phyloP scores from a whole-genome alignment of 2,888 invertebrate genomes.

The Allygus modestus region DNA sequence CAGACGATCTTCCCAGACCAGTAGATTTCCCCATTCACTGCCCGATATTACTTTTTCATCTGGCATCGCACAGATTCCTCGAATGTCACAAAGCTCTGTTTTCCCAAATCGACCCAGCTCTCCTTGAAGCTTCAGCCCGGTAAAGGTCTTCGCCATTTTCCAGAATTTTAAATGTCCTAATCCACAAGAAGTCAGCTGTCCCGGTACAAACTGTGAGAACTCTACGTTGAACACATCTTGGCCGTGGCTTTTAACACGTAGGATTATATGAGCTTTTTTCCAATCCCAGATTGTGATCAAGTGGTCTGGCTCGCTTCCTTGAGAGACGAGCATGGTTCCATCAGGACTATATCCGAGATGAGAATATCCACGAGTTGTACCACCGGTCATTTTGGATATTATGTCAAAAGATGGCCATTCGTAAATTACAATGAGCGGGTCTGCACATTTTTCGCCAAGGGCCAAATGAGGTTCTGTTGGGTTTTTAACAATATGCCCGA shows the following conservation, averaged over 20 bases:
- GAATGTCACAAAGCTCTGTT: conserved; percentile 93
- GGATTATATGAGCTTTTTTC: conserved; percentile 84
- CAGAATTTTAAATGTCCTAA: conserved; percentile 92
- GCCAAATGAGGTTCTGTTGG: conserved; percentile 83
- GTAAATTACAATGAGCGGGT: conserved; percentile 89
- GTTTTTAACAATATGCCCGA: conserved; percentile 87
- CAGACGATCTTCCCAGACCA: conserved; percentile 93
- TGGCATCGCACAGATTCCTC: conserved; percentile 90
- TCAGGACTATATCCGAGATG: conserved; percentile 87
- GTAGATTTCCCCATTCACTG: conserved; percentile 93
- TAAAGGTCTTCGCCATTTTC: conserved; percentile 95
- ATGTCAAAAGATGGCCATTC: conserved; percentile 89
- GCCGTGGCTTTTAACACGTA: conserved; percentile 89
- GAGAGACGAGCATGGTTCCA: conserved; percentile 88
- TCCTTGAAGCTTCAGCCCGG: conserved; percentile 92
- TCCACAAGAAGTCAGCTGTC: conserved; percentile 88
- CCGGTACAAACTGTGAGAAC: conserved; percentile 89
- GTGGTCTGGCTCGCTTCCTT: conserved; percentile 92
- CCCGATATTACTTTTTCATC: conserved; percentile 95
- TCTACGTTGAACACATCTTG: conserved; percentile 88
- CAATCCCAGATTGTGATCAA: conserved; percentile 94
- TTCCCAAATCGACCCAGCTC: conserved; percentile 94
- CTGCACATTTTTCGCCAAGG: conserved; percentile 87
- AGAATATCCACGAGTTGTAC: conserved; percentile 85
- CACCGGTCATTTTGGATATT: conserved; percentile 84